A percentile compares a stretch with the other conserved stretches of the same genome.
These are phyloP conservation scores for Thryonomys swinderianus DNA, from an alignment of 2,113 vertebrate genomes.

Conservation along the genomic window DNA sequence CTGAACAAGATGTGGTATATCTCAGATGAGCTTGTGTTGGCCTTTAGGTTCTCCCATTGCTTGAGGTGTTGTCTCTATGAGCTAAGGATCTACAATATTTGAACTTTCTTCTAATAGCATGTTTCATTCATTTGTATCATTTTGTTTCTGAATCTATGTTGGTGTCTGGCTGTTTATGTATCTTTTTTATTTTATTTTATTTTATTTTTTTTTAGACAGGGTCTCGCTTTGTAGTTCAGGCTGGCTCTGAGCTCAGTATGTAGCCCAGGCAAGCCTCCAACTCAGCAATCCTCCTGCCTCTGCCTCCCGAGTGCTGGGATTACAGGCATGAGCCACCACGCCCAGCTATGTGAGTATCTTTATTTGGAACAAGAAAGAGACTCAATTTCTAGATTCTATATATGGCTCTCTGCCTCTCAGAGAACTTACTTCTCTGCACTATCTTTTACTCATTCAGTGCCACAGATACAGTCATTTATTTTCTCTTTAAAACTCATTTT, in stretches of 20 bases:
- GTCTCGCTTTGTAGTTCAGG: no score
- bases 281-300: no score
- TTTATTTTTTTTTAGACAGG: no score
- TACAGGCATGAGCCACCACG: no score
- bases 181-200: no score
- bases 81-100: neutral
- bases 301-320: no score
- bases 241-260: no score
- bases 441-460: neutral
- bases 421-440: neutral
- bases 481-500: conserved; percentile 17
- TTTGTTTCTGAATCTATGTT: conserved; percentile 22
- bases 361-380: neutral
- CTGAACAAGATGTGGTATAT: neutral
- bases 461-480: neutral
- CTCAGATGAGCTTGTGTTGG: neutral
- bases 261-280: no score
- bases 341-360: neutral
- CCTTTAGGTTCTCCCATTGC: neutral
- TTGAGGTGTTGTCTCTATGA: neutral
- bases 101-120: neutral
- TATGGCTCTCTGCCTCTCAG: neutral
- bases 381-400: neutral
- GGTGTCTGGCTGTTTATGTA: neutral
- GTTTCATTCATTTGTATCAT: neutral